These are phyloP conservation scores for Aphyosemion australe DNA, from an alignment of 2,113 vertebrate genomes.

Conservation along the genomic window DNA sequence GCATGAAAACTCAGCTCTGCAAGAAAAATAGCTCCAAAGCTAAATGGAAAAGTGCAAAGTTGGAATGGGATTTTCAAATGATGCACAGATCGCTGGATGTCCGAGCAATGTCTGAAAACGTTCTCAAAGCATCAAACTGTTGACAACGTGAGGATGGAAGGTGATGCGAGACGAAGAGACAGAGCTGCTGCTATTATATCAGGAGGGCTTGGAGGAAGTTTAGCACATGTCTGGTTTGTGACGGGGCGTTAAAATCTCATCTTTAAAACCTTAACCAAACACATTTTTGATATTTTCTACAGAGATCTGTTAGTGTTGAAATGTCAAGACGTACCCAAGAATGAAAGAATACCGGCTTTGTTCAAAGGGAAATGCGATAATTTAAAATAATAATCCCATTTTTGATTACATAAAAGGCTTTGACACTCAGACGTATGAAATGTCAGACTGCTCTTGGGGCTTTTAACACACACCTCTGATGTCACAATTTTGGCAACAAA, in stretches of 20 bases:
- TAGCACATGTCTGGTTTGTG: conserved; percentile 66
- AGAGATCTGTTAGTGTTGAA: not conserved
- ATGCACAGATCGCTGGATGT: conserved; percentile 17
- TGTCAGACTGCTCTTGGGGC: conserved; percentile 16
- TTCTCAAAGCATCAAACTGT: conserved; percentile 36
- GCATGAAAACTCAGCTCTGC: not conserved
- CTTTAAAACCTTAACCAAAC: conserved; percentile 22
- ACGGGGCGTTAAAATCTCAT: conserved; percentile 33
- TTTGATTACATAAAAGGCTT: not conserved
- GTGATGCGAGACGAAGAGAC: conserved; percentile 57
- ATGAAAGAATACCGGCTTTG: not conserved
- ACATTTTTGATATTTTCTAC: not conserved
- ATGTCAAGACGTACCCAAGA: not conserved
- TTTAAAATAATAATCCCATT: not conserved
- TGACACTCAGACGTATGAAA: conserved; percentile 22
- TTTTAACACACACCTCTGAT: conserved; percentile 53
- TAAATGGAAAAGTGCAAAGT: no score
- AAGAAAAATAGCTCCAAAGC: no score
- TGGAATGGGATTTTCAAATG: conserved; percentile 19
- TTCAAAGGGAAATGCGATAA: not conserved
- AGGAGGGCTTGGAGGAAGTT: conserved; percentile 67
- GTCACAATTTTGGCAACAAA: conserved; percentile 55
- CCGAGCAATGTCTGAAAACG: conserved; percentile 57
- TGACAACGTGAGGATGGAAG: conserved; percentile 51
- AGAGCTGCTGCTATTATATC: conserved; percentile 62